These are phyloP conservation scores for Petrolisthes manimaculis DNA, from an alignment of 2,888 invertebrate genomes.

Conservation along the genomic window DNA sequence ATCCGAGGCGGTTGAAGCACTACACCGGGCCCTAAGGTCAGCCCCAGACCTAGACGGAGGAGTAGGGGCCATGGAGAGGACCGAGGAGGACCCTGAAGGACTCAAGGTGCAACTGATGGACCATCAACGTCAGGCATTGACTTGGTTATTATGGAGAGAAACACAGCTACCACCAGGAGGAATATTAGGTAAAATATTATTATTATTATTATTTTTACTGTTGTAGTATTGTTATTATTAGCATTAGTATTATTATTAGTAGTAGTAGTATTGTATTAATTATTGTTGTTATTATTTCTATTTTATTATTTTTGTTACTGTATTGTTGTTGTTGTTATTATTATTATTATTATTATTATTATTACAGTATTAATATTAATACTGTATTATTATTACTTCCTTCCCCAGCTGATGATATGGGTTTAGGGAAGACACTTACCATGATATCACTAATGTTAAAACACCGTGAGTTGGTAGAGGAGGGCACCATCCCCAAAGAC, in stretches of 20 bases:
- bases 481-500: constrained; percentile 79
- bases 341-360: not conserved
- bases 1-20: constrained; percentile 78
- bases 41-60: constrained; percentile 77
- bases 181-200: constrained; percentile 78
- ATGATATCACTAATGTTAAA: constrained; percentile 66
- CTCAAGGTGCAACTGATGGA: constrained; percentile 80
- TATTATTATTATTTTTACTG: no score
- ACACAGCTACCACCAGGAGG: constrained; percentile 86
- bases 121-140: constrained; percentile 87
- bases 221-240: no score
- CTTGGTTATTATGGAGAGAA: constrained; percentile 93
- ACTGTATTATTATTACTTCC: not conserved
- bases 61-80: constrained; percentile 72
- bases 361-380: not conserved
- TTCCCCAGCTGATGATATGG: constrained; percentile 67
- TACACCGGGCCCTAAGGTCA: constrained; percentile 79
- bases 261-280: no score
- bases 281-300: no score
- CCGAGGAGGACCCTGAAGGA: constrained; percentile 70
- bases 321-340: not conserved
- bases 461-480: constrained; percentile 53
- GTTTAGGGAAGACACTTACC: constrained; percentile 67
- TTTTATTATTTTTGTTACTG: no score
- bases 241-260: no score